A percentile compares a stretch with the other conserved stretches of the same genome.
These are phyloP conservation scores for Rhinogobius similis DNA, from an alignment of 2,113 vertebrate genomes.

Conservation along the genomic window DNA sequence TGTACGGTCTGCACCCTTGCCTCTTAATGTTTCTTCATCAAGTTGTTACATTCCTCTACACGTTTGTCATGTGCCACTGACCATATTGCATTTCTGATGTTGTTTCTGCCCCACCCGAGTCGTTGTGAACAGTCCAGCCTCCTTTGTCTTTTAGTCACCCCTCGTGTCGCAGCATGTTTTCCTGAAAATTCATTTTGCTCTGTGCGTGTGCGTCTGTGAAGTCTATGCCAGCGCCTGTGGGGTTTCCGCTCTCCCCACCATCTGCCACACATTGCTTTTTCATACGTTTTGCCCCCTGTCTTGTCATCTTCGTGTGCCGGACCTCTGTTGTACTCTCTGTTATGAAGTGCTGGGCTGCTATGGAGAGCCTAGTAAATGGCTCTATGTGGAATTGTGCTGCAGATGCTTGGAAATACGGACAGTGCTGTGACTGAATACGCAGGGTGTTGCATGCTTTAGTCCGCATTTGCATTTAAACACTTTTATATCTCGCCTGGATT, in stretches of 20 bases:
- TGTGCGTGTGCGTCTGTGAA: neutral
- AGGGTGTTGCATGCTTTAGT: slow-evolving; percentile 5
- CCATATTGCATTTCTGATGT: neutral
- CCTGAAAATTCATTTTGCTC: slow-evolving; percentile 13
- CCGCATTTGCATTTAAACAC: neutral
- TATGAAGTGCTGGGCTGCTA: slow-evolving; percentile 25
- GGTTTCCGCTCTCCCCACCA: slow-evolving; percentile 30
- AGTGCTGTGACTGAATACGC: neutral
- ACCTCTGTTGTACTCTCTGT: slow-evolving; percentile 20
- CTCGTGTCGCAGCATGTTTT: neutral
- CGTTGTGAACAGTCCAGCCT: neutral
- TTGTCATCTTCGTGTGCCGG: slow-evolving; percentile 17
- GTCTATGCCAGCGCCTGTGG: slow-evolving; percentile 22
- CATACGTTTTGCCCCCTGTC: slow-evolving; percentile 14
- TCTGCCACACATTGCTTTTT: slow-evolving; percentile 38
- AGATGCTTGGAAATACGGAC: slow-evolving; percentile 27
- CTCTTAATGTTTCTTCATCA: neutral
- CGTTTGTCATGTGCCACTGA: neutral
- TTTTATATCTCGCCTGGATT: neutral
- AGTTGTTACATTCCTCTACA: too few relatives aligned
- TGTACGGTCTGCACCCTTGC: too few relatives aligned
- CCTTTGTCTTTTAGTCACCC: slow-evolving; percentile 1
- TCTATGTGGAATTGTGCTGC: slow-evolving; percentile 32
- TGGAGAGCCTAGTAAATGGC: slow-evolving; percentile 3
- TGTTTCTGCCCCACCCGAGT: neutral